Percentiles rank a stretch among this genome's conserved stretches.
These are phyloP conservation scores for Netelia fuscicornis DNA, from an alignment of 2,888 invertebrate genomes.

Conservation along the genomic window DNA sequence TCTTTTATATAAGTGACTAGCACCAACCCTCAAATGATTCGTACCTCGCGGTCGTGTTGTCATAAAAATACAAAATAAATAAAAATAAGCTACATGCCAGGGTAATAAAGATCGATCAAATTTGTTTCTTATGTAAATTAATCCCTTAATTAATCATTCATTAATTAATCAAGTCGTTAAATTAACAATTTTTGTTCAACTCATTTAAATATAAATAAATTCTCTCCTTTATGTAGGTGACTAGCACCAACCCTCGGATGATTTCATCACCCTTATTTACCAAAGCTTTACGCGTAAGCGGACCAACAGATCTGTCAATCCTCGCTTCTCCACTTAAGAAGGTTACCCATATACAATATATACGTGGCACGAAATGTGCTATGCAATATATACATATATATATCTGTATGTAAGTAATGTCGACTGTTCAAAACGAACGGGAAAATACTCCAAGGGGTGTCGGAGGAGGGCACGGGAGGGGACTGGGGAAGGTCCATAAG, in stretches of 20 bases:
- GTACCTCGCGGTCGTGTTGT: background rate
- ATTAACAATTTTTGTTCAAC: background rate
- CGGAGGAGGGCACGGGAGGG: background rate
- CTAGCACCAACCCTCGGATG: slow-evolving; percentile 4
- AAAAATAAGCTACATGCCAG: background rate
- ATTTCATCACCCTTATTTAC: background rate
- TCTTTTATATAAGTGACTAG: no score
- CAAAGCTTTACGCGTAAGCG: slow-evolving; percentile 2
- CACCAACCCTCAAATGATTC: no score
- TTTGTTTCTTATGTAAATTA: no score
- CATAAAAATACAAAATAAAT: no score
- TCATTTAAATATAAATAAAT: background rate
- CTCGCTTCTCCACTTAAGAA: slow-evolving; percentile 38
- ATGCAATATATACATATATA: background rate
- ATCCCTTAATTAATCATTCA: no score
- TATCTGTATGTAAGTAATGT: slow-evolving; percentile 29
- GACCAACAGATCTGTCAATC: slow-evolving; percentile 47
- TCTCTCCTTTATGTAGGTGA: background rate
- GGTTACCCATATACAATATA: slow-evolving; percentile 2
- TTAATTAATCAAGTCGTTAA: background rate
- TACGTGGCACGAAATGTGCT: background rate
- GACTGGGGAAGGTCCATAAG: slow-evolving; percentile 2
- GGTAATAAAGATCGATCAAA: no score
- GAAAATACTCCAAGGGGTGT: slow-evolving; percentile 48
- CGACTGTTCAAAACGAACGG: slow-evolving; percentile 58